Conservation (phyloP, 2,888 invertebrate species). For the Agrochola macilenta region DNA sequence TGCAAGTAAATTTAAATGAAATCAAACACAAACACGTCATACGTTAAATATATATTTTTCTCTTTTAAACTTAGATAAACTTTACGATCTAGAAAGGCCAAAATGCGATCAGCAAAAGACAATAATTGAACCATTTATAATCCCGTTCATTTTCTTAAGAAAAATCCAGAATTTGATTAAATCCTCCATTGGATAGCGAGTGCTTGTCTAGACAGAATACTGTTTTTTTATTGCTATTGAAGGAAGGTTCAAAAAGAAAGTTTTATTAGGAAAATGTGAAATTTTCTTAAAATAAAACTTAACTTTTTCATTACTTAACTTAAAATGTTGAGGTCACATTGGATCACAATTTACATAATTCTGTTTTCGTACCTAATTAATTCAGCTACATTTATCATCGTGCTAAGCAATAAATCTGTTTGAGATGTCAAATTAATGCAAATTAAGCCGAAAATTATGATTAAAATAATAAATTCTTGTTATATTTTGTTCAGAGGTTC, state of each 20-base stretch:
- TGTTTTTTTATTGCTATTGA: not conserved
- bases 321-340: constrained; percentile 26
- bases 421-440: constrained; percentile 13
- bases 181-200: constrained; percentile 31
- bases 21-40: not conserved
- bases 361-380: not conserved
- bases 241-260: not conserved
- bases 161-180: constrained; percentile 26
- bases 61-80: not conserved
- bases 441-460: constrained; percentile 9
- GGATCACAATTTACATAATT: constrained; percentile 14
- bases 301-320: constrained; percentile 10
- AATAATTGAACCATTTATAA: constrained; percentile 12
- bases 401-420: constrained; percentile 15
- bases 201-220: not conserved
- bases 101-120: constrained; percentile 3
- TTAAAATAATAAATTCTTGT: constrained; percentile 3
- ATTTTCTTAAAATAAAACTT: not conserved
- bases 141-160: constrained; percentile 2
- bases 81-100: not conserved
- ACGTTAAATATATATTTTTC: not conserved
- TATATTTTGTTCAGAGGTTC: not conserved
- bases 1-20: not conserved
- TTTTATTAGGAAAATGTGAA: too few species aligned
- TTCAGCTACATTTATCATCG: constrained; percentile 8